Evolutionary conservation across 53 echinoderm and acorn worm species (phyloP).

Genomic region (Holothuria scabra): DNA sequence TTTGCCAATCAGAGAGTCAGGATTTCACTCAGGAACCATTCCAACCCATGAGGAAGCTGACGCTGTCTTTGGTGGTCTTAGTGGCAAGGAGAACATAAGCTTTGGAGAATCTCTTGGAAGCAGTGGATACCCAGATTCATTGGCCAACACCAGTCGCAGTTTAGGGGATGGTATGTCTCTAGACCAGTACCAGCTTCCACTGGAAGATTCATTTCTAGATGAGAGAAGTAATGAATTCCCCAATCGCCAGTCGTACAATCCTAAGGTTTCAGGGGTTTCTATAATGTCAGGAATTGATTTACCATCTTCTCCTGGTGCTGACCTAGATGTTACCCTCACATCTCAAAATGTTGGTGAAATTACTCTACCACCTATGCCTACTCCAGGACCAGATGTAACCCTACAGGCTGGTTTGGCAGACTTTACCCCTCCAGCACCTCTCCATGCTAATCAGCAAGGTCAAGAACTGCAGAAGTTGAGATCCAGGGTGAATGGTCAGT

Average conservation of each 20-base stretch:
- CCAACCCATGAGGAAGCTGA: slow-evolving; percentile 82
- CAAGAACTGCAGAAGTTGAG: not conserved
- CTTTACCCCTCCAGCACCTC: slow-evolving; percentile 82
- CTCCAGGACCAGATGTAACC: slow-evolving; percentile 63
- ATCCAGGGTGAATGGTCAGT: not conserved
- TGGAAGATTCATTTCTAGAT: slow-evolving; percentile 33
- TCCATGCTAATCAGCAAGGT: not conserved
- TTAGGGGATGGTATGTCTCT: slow-evolving; percentile 1
- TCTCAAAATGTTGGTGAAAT: slow-evolving; percentile 32
- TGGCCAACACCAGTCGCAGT: slow-evolving; percentile 20
- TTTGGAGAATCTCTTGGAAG: slow-evolving; percentile 79
- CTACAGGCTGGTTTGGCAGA: slow-evolving; percentile 68
- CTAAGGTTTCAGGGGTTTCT: slow-evolving; percentile 9
- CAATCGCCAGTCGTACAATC: slow-evolving; percentile 36
- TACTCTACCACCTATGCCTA: slow-evolving; percentile 65
- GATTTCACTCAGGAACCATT: slow-evolving; percentile 62
- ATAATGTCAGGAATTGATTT: not conserved
- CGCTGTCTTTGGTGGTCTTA: slow-evolving; percentile 68
- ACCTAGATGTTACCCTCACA: slow-evolving; percentile 49
- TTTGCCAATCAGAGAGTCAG: not conserved
- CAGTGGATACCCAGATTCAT: slow-evolving; percentile 61
- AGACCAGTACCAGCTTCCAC: slow-evolving; percentile 3
- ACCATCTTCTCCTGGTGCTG: slow-evolving; percentile 9
- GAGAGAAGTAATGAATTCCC: not conserved
- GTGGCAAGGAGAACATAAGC: slow-evolving; percentile 44